Evolutionary conservation across 2,113 vertebrate species (phyloP).

Genomic region (Microcebus tavaratra): DNA sequence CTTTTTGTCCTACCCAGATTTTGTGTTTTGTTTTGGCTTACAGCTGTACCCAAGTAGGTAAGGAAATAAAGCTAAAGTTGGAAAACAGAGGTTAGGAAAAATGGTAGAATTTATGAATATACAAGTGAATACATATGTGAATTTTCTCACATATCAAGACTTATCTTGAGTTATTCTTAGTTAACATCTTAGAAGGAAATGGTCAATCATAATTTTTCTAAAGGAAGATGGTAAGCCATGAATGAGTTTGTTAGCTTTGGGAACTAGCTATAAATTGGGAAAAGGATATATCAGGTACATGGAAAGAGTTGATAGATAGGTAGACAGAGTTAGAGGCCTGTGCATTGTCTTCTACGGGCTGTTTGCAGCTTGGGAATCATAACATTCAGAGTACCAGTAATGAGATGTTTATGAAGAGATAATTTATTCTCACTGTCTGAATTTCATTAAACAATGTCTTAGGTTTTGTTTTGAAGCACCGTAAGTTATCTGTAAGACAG

Average conservation of each 20-base stretch:
- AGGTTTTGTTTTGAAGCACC: conserved; percentile 14
- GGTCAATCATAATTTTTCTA: not conserved
- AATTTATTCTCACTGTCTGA: not conserved
- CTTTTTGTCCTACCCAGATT: not conserved
- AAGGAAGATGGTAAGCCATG: not conserved
- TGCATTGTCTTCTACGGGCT: not conserved
- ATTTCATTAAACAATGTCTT: not conserved
- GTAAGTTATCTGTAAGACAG: not conserved
- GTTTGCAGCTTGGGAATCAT: not conserved
- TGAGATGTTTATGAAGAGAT: not conserved
- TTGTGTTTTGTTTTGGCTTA: not conserved
- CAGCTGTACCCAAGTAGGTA: not conserved
- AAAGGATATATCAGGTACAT: not conserved
- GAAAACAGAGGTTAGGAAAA: not conserved
- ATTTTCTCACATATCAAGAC: not conserved
- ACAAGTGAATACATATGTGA: not conserved
- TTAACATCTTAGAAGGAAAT: not conserved
- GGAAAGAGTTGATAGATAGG: not conserved
- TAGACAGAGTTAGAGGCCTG: not conserved
- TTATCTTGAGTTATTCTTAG: not conserved
- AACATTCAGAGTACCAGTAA: not conserved
- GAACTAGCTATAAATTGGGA: not conserved
- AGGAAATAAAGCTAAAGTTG: not conserved
- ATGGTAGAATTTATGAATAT: not conserved
- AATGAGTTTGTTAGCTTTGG: not conserved